Base-by-base conservation (phyloP, 2,113 vertebrate species). In the Lepus timidus region DNA sequence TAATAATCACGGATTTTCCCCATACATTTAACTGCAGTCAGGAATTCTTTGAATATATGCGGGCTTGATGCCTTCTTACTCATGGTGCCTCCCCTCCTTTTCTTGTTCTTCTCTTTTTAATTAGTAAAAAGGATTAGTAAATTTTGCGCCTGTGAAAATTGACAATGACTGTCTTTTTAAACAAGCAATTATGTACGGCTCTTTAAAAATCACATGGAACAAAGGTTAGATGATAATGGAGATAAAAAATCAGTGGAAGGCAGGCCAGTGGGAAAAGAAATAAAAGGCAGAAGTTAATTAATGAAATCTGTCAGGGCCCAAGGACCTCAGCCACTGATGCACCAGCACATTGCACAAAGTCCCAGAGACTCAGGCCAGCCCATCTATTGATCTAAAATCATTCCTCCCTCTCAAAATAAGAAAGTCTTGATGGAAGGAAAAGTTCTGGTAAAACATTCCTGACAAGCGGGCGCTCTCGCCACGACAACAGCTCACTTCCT, bases 201-300 rank as follows among this genome's bases (percentile, higher is more conserved):
- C 44, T 83, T 85, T 70, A 67, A 44, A 92, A 23, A 91, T 29
- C 74, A 25, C 3, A 16, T 1, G 44, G 25, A 74, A 55, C 4
- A 33, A 85, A 93, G 65, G 86, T 51, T 65, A 67, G 93, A 62
- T n/a, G 27, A 68, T 82, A 82, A 65, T 52, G 33, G 51, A 92
- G n/a, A 70, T 29, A 91, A 90, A 67, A 33, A 58, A 25, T 82
- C 36, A 25, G 71, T 25, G 33, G 12, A 25, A 93, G 67, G 49
- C 51, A 93, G 65, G 20, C 3, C 20, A 82, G 8, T 23, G 67
- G 23, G 27, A 65, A 12, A 83, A 22, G 33, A 85, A 81, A 9
- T 27, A 88, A 86, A 92, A 84, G 89, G 44, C 55, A 82, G 31
- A 49, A 76, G 31, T 29, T 74, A 75, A 94, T 93, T 80, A 68